These are phyloP conservation scores for Esox lucius DNA, from an alignment of 2,797 vertebrate genomes.

Conservation along the genomic window DNA sequence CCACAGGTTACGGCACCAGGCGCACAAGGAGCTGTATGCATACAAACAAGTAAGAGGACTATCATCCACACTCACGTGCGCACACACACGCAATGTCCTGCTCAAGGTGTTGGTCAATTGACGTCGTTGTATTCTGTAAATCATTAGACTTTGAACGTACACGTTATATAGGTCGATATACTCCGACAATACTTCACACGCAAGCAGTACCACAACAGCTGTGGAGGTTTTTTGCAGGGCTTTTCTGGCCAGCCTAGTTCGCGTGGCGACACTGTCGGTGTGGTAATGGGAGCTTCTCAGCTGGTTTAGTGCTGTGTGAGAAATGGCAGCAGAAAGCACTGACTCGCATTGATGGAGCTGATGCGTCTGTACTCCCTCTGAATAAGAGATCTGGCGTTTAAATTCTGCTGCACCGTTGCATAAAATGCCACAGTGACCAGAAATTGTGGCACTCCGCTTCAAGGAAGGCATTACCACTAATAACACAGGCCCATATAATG, in stretches of 20 bases:
- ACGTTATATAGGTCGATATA: not conserved
- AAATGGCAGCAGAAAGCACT: not conserved
- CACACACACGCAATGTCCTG: not conserved
- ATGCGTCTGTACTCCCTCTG: not conserved
- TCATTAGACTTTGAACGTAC: not conserved
- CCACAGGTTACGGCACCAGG: slow-evolving; percentile 94
- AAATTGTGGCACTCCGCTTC: too few relatives aligned
- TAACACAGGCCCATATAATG: too few relatives aligned
- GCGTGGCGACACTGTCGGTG: too few relatives aligned
- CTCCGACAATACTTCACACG: not conserved
- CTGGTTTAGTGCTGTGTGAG: not conserved
- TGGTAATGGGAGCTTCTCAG: too few relatives aligned
- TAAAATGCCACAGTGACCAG: too few relatives aligned
- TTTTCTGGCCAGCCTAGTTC: too few relatives aligned
- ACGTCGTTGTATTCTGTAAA: not conserved
- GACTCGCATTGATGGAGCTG: not conserved
- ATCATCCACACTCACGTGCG: not conserved
- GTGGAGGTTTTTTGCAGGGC: not conserved
- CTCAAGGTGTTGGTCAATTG: not conserved
- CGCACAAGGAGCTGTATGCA: slow-evolving; percentile 98
- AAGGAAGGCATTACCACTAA: too few relatives aligned
- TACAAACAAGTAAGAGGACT: slow-evolving; percentile 93
- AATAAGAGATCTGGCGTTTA: not conserved
- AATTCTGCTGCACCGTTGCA: too few relatives aligned
- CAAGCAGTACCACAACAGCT: not conserved